These are phyloP conservation scores for Leptinotarsa texana DNA, from an alignment of 1,140 invertebrate species.

Conservation along the genomic window DNA sequence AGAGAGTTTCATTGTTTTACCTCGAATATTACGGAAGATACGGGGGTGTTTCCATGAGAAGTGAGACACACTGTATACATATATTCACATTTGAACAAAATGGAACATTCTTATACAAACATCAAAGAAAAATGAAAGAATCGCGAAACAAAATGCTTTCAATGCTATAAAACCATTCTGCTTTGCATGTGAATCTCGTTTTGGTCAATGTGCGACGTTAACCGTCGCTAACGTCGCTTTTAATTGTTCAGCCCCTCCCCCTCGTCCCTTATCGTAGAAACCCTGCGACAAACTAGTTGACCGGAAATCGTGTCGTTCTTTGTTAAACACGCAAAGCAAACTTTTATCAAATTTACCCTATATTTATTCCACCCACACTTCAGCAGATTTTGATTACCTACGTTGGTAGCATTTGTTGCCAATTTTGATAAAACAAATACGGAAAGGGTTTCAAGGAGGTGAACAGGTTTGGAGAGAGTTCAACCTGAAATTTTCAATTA, in stretches of 20 bases:
- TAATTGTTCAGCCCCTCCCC: conserved; percentile 41
- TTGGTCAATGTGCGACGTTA: conserved; percentile 33
- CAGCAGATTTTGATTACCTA: conserved; percentile 8
- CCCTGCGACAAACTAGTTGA: conserved; percentile 42
- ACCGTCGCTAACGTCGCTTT: conserved; percentile 39
- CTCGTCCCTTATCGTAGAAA: conserved; percentile 7
- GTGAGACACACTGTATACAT: no score
- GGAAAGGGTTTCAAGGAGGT: no score
- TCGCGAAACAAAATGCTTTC: background rate
- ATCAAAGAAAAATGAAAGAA: no score
- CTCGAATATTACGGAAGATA: no score
- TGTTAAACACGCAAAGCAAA: conserved; percentile 42
- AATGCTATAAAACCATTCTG: background rate
- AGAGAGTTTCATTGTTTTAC: no score
- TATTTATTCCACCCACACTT: conserved; percentile 25
- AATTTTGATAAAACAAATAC: background rate
- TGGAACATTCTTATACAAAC: no score
- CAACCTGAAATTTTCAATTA: no score
- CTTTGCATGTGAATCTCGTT: conserved; percentile 44
- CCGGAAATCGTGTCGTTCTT: conserved; percentile 47
- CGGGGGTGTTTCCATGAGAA: no score
- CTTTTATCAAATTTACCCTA: conserved; percentile 21
- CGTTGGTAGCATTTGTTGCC: background rate
- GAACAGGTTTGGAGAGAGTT: no score
- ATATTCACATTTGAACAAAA: no score